Evolutionary conservation across 2,797 vertebrate species (phyloP), one percentile per base, ranked within the genome.

Genomic region (Periophthalmus magnuspinnatus): DNA sequence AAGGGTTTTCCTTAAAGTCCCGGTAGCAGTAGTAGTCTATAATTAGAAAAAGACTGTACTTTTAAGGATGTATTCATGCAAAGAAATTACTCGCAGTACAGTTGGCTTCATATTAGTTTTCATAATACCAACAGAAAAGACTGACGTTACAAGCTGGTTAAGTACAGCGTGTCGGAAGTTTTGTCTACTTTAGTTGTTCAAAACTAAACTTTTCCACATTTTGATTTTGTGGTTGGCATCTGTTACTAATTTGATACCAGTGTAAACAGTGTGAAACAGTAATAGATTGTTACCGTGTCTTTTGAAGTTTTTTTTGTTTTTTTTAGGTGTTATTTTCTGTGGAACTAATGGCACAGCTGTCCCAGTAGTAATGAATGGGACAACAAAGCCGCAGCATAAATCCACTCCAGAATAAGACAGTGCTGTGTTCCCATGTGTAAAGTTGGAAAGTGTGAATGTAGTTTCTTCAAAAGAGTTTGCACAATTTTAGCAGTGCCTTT

Each of bases 1-100:
- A 56, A 33, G 65, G 65, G 33, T 47, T 71, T 70, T 73, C 67
- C 59, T 21, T 55, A 22, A 68, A 14, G 38, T 72, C 68, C 62
- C 48, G 11, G 56, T 66, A 62, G 75, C n/a, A 55, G 2, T 54
- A 33, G 24, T 13, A 72, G 72, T 69, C 9, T 41, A 72, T 4
- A 22, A 36, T 22, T 13, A 3, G 11, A 38, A 21, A 41, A 62
- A 13, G 2, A 45, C 11, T 41, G 45, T 22, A 41, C 60, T 41
- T 22, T 61, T 5, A 5, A 38, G 9, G 32, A 34, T n/a, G 38
- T 61, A 21, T 38, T 38, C 36, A n/a, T 4, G 8, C 9, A 6
- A 7, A 55, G n/a, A 54, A 22, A 54, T 11, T 54, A 52, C n/a
- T 54, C 54, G 22, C 22, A 22, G 52, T 22, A 22, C 21, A 5